Conservation (phyloP, 2,888 invertebrate genomes). For the Chirona hameri region DNA sequence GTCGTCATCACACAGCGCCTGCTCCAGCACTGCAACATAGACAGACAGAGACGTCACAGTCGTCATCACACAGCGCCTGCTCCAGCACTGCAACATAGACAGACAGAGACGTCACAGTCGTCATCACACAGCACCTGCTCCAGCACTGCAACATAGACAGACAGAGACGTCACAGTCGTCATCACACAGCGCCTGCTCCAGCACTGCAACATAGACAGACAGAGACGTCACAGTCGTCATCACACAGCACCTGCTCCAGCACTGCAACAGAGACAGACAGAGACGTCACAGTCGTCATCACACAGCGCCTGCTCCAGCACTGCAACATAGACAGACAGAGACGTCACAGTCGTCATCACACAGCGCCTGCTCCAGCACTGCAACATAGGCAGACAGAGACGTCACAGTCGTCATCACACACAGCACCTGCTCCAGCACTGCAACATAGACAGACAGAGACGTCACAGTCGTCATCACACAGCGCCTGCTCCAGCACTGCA, state of each 20-base stretch:
- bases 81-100: no score
- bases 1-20: constrained; percentile 44
- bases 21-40: constrained; percentile 43
- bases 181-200: constrained; percentile 45
- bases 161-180: constrained; percentile 37
- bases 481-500: no score
- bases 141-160: no score
- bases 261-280: no score
- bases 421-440: no score
- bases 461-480: no score
- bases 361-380: constrained; percentile 45
- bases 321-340: no score
- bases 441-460: no score
- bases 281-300: no score
- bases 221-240: background rate
- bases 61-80: background rate
- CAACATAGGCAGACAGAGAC: background rate
- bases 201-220: constrained; percentile 39
- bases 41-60: background rate
- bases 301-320: no score
- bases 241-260: background rate
- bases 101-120: no score
- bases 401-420: background rate
- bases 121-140: no score
- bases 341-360: constrained; percentile 42